Evolutionary conservation across 2,888 invertebrate species (phyloP).

Genomic region (Leptopilina myrica): DNA sequence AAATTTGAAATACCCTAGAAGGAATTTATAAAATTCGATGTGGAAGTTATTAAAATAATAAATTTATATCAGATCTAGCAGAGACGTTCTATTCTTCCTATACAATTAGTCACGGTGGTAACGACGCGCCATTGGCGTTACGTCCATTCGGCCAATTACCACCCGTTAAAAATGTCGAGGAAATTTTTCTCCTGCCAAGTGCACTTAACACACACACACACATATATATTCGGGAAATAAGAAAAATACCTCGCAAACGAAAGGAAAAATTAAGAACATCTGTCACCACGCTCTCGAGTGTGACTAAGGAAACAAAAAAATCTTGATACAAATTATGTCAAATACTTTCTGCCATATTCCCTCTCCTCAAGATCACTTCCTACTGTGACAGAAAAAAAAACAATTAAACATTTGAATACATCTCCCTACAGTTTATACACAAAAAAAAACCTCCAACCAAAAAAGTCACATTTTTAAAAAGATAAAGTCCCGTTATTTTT

Average conservation of each 20-base stretch:
- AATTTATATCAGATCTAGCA: constrained; percentile 19
- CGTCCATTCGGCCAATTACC: constrained; percentile 29
- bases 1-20: not conserved
- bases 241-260: constrained; percentile 18
- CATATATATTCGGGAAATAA: not conserved
- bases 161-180: constrained; percentile 30
- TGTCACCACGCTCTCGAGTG: constrained; percentile 17
- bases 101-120: constrained; percentile 66
- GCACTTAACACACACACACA: not conserved
- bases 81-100: constrained; percentile 59
- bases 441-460: too few relatives aligned
- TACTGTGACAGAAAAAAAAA: not conserved
- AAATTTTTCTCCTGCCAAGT: constrained; percentile 21
- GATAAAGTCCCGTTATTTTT: too few relatives aligned
- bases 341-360: constrained; percentile 6
- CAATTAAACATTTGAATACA: not conserved
- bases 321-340: constrained; percentile 17
- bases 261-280: constrained; percentile 35
- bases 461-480: too few relatives aligned
- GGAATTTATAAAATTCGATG: not conserved
- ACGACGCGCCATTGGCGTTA: constrained; percentile 24
- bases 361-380: constrained; percentile 7
- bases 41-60: constrained; percentile 14
- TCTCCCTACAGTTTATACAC: too few relatives aligned
- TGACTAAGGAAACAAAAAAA: not conserved